Percentiles rank a stretch among this genome's conserved stretches.
Evolutionary conservation across 1,140 invertebrate genomes (phyloP).

Genomic region (Lerema accius): DNA sequence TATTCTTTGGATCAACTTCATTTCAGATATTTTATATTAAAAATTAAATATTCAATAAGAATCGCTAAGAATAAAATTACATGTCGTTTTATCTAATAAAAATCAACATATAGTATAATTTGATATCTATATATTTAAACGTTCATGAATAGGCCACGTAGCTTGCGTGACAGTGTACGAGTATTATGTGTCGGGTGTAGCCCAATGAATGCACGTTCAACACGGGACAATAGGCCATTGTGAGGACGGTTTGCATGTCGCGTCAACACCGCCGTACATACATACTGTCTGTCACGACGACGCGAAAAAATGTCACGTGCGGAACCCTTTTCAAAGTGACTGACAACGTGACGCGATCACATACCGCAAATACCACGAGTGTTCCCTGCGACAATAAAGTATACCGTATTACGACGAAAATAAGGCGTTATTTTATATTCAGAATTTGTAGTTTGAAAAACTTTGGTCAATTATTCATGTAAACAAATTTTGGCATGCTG

Average conservation of each 20-base stretch:
- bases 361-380: conserved; percentile 11
- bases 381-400: not conserved
- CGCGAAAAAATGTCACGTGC: conserved; percentile 16
- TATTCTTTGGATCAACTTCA: no score
- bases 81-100: no score
- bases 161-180: no score
- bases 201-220: not conserved
- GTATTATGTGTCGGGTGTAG: no score
- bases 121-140: no score
- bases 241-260: not conserved
- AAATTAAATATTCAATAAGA: no score
- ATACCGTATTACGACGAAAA: not conserved
- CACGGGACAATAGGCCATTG: conserved; percentile 6
- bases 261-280: conserved; percentile 1
- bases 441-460: not conserved
- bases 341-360: conserved; percentile 9
- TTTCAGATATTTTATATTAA: no score
- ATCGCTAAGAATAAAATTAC: no score
- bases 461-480: conserved; percentile 11
- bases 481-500: conserved; percentile 18
- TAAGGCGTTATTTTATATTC: conserved; percentile 1
- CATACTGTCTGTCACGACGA: conserved; percentile 13
- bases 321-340: conserved; percentile 20
- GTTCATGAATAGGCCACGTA: no score
- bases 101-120: no score